These are phyloP conservation scores for Aptenodytes forsteri DNA, from an alignment of 2,113 vertebrate genomes.

Conservation along the genomic window DNA sequence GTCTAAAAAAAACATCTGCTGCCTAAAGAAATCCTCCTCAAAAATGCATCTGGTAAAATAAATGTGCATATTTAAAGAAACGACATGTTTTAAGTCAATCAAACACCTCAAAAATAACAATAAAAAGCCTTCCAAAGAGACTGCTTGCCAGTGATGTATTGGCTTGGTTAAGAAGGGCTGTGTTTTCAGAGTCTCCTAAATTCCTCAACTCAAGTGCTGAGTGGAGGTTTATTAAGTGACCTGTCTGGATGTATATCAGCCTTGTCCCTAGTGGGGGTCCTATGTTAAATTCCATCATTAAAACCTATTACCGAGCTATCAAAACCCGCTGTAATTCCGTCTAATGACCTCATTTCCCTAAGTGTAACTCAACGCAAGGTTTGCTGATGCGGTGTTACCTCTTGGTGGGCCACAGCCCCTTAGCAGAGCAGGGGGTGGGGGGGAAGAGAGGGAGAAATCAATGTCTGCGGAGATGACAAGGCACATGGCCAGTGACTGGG, in stretches of 20 bases:
- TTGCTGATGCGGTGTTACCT: conserved; percentile 55
- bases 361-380: conserved; percentile 75
- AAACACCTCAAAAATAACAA: conserved; percentile 58
- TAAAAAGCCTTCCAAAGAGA: conserved; percentile 34
- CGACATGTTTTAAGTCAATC: neutral
- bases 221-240: conserved; percentile 76
- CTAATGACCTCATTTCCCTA: conserved; percentile 87
- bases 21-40: neutral
- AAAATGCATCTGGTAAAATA: conserved; percentile 20
- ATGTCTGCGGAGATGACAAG: conserved; percentile 86
- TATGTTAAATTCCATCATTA: conserved; percentile 83
- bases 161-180: conserved; percentile 58
- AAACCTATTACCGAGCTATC: conserved; percentile 87
- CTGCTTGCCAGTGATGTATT: conserved; percentile 57
- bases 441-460: conserved; percentile 72
- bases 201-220: conserved; percentile 61
- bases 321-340: conserved; percentile 78
- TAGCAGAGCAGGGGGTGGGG: conserved; percentile 42
- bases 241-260: conserved; percentile 82
- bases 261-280: conserved; percentile 79
- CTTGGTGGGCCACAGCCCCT: conserved; percentile 24
- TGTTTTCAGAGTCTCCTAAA: conserved; percentile 75
- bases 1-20: conserved; percentile 33
- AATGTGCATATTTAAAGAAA: conserved; percentile 49
- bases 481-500: conserved; percentile 75